These are phyloP conservation scores for Ciconia stormi DNA, from an alignment of 2,113 vertebrate genomes.

Conservation along the genomic window DNA sequence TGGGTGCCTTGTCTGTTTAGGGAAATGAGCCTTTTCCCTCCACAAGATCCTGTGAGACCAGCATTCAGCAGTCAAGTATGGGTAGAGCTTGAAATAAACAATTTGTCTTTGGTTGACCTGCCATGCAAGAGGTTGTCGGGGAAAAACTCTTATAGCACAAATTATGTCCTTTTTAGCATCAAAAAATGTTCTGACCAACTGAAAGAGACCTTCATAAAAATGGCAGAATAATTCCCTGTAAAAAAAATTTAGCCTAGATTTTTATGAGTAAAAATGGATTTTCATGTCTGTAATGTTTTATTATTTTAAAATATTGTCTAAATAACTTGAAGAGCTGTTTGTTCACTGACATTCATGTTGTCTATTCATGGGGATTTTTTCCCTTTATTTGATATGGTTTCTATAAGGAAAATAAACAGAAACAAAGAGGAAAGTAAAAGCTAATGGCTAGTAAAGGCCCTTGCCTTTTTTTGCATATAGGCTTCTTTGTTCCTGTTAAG, in stretches of 20 bases:
- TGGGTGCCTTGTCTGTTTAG: not conserved
- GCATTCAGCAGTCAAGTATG: not conserved
- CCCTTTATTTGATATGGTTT: not conserved
- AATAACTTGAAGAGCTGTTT: not conserved
- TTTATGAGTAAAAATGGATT: not conserved
- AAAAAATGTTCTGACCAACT: not conserved
- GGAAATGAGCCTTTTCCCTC: not conserved
- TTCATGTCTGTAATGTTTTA: not conserved
- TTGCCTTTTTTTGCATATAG: not conserved
- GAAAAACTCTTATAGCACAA: not conserved
- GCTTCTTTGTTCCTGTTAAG: not conserved
- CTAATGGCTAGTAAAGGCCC: not conserved
- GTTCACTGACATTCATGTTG: not conserved
- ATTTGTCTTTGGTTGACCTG: not conserved
- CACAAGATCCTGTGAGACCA: not conserved
- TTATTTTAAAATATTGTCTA: not conserved
- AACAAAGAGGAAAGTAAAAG: not conserved
- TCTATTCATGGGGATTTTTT: not conserved
- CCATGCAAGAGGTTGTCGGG: not conserved
- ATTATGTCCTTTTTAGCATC: not conserved
- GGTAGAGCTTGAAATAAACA: not conserved
- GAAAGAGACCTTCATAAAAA: not conserved
- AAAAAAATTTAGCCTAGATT: not conserved
- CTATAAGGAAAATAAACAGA: not conserved
- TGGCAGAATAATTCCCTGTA: not conserved